Percentiles rank a stretch among this genome's conserved stretches.
Evolutionary conservation across 2,113 vertebrate genomes (phyloP).

Genomic region (Trochalopteron elliotii): DNA sequence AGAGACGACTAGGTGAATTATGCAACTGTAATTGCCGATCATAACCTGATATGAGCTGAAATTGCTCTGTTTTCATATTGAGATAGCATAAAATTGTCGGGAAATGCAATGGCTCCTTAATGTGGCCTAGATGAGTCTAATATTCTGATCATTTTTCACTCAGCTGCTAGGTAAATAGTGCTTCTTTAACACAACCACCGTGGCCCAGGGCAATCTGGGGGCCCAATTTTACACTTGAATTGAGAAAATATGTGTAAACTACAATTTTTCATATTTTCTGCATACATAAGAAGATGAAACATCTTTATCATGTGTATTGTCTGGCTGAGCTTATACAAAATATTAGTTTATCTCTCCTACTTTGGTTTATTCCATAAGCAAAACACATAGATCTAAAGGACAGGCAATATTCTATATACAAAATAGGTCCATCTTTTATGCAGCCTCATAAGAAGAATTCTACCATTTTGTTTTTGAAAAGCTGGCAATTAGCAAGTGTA

Average conservation of each 20-base stretch:
- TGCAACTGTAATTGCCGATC: conserved; percentile 94
- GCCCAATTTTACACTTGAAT: conserved; percentile 91
- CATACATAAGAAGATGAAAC: conserved; percentile 99
- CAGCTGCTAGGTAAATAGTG: conserved; percentile 85
- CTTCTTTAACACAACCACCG: conserved; percentile 75
- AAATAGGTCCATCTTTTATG: conserved; percentile 94
- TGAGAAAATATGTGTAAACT: conserved; percentile 95
- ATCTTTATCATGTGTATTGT: conserved; percentile 99
- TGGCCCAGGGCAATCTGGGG: conserved; percentile 94
- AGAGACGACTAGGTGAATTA: conserved; percentile 87
- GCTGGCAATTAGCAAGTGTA: not conserved
- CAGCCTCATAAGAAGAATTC: conserved; percentile 79
- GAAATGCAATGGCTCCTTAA: conserved; percentile 86
- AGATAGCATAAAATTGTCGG: conserved; percentile 89
- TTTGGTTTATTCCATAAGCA: conserved; percentile 95
- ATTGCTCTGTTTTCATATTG: conserved; percentile 88
- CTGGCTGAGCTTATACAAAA: conserved; percentile 99
- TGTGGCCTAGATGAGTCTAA: conserved; percentile 91
- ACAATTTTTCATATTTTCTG: conserved; percentile 99
- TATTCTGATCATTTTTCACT: conserved; percentile 99
- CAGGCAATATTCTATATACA: conserved; percentile 93
- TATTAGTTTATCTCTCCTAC: conserved; percentile 98
- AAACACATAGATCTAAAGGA: conserved; percentile 93
- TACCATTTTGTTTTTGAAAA: conserved; percentile 46
- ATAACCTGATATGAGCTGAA: conserved; percentile 83